Conservation (phyloP, 2,797 vertebrate species). For the Catostomus latipinnis region DNA sequence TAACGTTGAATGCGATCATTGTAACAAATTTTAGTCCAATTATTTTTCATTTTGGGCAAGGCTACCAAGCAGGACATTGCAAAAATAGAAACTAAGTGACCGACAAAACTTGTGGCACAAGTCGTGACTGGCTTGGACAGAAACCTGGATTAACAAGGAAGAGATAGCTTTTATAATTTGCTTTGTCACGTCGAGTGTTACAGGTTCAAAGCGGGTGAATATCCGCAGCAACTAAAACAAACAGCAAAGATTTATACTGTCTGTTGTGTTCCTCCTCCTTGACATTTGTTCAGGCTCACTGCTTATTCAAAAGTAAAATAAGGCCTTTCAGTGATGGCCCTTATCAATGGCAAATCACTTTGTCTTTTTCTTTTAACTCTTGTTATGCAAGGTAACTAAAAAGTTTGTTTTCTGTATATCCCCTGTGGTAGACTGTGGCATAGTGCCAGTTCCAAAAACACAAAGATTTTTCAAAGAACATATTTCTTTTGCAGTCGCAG, state of each 20-base stretch:
- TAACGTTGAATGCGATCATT: too few species aligned
- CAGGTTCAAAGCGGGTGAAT: background rate
- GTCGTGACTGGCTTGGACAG: too few species aligned
- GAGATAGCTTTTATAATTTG: background rate
- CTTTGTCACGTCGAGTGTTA: background rate
- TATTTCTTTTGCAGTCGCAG: constrained; percentile 26
- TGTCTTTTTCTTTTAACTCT: constrained; percentile 25
- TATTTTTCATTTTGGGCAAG: too few species aligned
- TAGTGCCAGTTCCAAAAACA: constrained; percentile 45
- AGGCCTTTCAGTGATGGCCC: background rate
- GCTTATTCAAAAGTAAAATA: constrained; percentile 35
- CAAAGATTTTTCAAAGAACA: constrained; percentile 40
- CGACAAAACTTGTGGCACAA: too few species aligned
- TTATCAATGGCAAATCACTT: constrained; percentile 26
- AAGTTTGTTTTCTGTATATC: constrained; percentile 42
- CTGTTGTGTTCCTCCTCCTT: constrained; percentile 11
- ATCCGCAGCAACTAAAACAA: background rate
- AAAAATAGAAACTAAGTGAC: too few species aligned
- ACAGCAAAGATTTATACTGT: constrained; percentile 21
- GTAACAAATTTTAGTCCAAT: too few species aligned
- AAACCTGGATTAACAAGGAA: too few species aligned
- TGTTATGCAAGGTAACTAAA: constrained; percentile 42
- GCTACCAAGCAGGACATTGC: too few species aligned
- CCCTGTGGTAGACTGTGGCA: constrained; percentile 35
- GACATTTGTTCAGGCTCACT: constrained; percentile 15